Base-by-base conservation (phyloP, 2,888 invertebrate genomes). In the Dryobota labecula region DNA sequence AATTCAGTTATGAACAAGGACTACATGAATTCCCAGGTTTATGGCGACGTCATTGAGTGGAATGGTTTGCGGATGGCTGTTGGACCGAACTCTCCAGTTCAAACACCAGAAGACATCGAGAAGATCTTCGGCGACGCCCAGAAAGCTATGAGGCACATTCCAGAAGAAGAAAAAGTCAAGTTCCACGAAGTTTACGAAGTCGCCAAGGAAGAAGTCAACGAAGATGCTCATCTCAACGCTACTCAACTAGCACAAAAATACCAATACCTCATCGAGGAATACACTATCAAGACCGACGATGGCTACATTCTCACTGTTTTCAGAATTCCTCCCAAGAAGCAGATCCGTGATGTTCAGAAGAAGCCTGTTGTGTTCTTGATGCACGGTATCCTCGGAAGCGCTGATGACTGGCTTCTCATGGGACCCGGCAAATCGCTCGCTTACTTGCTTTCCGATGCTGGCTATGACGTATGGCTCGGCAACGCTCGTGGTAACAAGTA, bases 401-500 rank as follows among this genome's bases (percentile, higher is more conserved):
- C 97, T 0, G 96, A 97, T 41, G 97, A 97, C 89, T 98, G 97
- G 97, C 93, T 98, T 6, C 92, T 97, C 76, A 96, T 97, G 90
- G 97, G 97, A 24, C 97, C 97, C 0, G 92, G 96, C 70, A 96
- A 96, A 75, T 93, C 95, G 0, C 93, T 96, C 49, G 92, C 94
- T 33, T 95, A 92, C 87, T 82, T 92, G 76, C 90, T 96, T 24
- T 87, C 92, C 38, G 93, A 95, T 77, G 92, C 92, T 51, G 95
- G 94, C 70, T 94, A 90, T 83, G 95, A 95, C n/a, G 95, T 96
- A 64, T 95, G 94, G 94, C 90, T 96, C 51, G 95, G 95, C 79
- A 95, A 95, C 85, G 90, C 91, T 68, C 94, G 95, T 56, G 94
- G 95, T 73, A 95, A 88, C 90, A 94, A 90, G 71, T 95, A 96